Percentiles rank a stretch among this genome's conserved stretches.
Evolutionary conservation across 2,113 vertebrate genomes (phyloP).

Genomic region (Trematocara stigmaticum): DNA sequence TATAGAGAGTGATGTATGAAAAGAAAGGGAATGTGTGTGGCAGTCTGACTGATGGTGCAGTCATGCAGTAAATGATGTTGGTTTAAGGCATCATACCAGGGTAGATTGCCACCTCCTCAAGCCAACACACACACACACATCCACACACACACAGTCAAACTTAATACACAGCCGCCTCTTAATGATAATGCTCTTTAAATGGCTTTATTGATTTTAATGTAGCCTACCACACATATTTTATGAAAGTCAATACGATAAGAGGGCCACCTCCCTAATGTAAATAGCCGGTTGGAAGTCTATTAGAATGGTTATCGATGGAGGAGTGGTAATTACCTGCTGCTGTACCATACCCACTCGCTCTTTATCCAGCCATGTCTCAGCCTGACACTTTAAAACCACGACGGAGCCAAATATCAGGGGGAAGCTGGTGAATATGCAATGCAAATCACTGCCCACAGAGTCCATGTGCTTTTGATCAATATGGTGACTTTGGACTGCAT

Average conservation of each 20-base stretch:
- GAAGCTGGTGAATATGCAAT: constrained; percentile 17
- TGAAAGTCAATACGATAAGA: constrained; percentile 65
- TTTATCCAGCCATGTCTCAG: constrained; percentile 31
- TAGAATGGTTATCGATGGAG: constrained; percentile 64
- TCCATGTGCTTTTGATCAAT: constrained; percentile 10
- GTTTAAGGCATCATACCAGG: constrained; percentile 49
- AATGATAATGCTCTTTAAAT: constrained; percentile 73
- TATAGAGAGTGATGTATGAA: constrained; percentile 7
- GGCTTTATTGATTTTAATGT: constrained; percentile 72
- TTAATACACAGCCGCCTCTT: constrained; percentile 51
- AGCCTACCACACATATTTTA: constrained; percentile 60
- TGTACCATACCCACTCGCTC: constrained; percentile 1
- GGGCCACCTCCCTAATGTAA: constrained; percentile 56
- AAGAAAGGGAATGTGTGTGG: neutral
- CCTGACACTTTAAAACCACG: constrained; percentile 33
- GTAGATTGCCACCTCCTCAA: constrained; percentile 32
- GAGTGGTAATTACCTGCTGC: constrained; percentile 60
- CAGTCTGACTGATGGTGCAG: constrained; percentile 33
- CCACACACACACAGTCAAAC: neutral
- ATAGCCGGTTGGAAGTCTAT: constrained; percentile 63
- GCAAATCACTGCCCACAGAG: constrained; percentile 12
- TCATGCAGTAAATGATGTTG: constrained; percentile 69
- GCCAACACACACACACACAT: neutral
- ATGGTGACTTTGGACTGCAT: neutral
- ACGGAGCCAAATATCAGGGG: neutral